Evolutionary conservation across 1,140 invertebrate species (phyloP).

Genomic region (Scaptodrosophila lebanonensis): DNA sequence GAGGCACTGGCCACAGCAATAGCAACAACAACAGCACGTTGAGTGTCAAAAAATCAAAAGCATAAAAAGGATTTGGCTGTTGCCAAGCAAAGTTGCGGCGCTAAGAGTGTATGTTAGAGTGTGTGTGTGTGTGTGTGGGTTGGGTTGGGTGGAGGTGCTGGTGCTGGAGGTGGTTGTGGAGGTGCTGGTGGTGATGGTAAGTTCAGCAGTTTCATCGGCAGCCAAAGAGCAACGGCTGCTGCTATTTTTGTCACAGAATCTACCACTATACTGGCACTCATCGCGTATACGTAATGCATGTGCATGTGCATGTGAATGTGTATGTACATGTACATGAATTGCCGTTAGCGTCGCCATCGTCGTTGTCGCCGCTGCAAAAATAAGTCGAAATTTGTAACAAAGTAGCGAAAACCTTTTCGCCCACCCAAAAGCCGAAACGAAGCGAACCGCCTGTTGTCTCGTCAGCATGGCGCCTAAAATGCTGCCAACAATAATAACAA

Average conservation of each 20-base stretch:
- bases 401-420: slow-evolving; percentile 59
- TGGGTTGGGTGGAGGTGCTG: too few relatives aligned
- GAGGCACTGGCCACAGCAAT: slow-evolving; percentile 27
- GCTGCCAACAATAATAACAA: slow-evolving; percentile 75
- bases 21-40: slow-evolving; percentile 31
- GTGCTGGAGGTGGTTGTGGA: neutral
- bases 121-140: neutral
- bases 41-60: slow-evolving; percentile 75
- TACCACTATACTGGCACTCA: slow-evolving; percentile 20
- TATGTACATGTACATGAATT: neutral
- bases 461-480: slow-evolving; percentile 71
- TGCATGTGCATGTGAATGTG: slow-evolving; percentile 23
- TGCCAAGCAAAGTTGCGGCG: too few relatives aligned
- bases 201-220: neutral
- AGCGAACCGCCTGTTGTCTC: slow-evolving; percentile 71
- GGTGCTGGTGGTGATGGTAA: too few relatives aligned
- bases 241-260: slow-evolving; percentile 60
- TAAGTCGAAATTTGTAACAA: slow-evolving; percentile 63
- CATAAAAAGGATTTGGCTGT: slow-evolving; percentile 74
- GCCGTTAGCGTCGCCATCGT: neutral
- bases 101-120: too few relatives aligned
- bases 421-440: slow-evolving; percentile 28
- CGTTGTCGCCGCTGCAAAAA: slow-evolving; percentile 49
- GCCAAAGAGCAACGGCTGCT: slow-evolving; percentile 57
- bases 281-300: slow-evolving; percentile 64